Conservation (phyloP, 1,140 invertebrate genomes). For the Drosophila gunungcola region DNA sequence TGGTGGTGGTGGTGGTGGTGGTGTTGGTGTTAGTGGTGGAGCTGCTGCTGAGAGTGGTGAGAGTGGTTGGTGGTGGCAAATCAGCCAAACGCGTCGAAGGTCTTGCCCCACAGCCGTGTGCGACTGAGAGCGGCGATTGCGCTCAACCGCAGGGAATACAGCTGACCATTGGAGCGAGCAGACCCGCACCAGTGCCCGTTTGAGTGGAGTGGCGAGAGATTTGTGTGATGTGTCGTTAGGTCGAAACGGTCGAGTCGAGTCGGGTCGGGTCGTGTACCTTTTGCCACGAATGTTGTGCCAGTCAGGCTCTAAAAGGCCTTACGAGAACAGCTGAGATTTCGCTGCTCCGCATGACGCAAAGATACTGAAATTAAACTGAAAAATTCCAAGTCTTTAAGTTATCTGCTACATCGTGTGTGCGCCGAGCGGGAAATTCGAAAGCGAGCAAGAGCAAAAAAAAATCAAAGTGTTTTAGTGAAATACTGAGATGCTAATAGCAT, state of each 20-base stretch:
- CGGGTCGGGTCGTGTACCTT: constrained; percentile 85
- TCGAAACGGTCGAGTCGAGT: constrained; percentile 85
- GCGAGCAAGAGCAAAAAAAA: constrained; percentile 27
- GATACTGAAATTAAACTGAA: constrained; percentile 56
- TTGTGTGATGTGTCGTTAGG: constrained; percentile 85
- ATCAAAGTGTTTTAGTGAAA: constrained; percentile 37
- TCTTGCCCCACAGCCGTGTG: constrained; percentile 73
- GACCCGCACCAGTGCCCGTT: constrained; percentile 32
- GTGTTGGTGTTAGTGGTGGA: constrained; percentile 17
- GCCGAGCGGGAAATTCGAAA: constrained; percentile 39
- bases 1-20: constrained; percentile 8
- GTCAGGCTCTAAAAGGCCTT: constrained; percentile 85
- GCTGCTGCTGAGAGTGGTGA: not conserved
- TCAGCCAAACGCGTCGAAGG: constrained; percentile 83
- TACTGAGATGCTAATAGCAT: constrained; percentile 13
- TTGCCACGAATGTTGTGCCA: constrained; percentile 85
- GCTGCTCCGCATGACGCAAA: constrained; percentile 81
- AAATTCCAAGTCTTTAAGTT: constrained; percentile 52
- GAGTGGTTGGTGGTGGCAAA: constrained; percentile 56
- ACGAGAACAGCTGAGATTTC: constrained; percentile 85
- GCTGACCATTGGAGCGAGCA: constrained; percentile 22
- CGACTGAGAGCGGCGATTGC: constrained; percentile 55
- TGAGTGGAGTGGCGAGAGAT: constrained; percentile 75
- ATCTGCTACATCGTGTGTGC: constrained; percentile 29
- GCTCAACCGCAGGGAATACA: constrained; percentile 53